A percentile compares a stretch with the other conserved stretches of the same genome.
These are phyloP conservation scores for Elysia crispata DNA, from an alignment of 2,888 invertebrate species.

Conservation along the genomic window DNA sequence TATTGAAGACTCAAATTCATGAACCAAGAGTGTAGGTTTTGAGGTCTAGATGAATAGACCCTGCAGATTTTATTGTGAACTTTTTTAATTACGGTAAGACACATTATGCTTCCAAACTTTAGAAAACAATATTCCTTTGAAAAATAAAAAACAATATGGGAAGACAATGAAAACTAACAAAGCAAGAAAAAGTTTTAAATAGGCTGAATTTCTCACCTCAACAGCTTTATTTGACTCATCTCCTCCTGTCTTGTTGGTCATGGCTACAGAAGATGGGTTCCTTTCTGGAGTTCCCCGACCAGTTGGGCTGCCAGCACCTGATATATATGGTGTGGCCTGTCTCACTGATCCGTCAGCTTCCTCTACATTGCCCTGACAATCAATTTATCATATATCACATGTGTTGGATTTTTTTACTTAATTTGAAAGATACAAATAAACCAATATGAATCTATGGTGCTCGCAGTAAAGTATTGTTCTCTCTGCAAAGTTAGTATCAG, in stretches of 20 bases:
- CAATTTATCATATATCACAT: too few relatives aligned
- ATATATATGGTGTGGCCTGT: conserved; percentile 57
- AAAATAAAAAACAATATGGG: neutral
- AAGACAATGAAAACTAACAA: neutral
- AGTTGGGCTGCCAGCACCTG: conserved; percentile 55
- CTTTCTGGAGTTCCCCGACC: conserved; percentile 58
- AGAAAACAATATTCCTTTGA: neutral
- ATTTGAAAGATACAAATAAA: neutral
- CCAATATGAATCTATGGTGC: too few relatives aligned
- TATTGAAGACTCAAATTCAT: too few relatives aligned
- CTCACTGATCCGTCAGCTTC: conserved; percentile 62
- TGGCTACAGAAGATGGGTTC: conserved; percentile 66
- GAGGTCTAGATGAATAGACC: too few relatives aligned
- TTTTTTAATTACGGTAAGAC: too few relatives aligned
- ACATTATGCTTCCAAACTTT: neutral
- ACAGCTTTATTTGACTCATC: conserved; percentile 56
- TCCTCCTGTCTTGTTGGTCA: conserved; percentile 64
- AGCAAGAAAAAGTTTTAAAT: neutral
- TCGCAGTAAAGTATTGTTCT: too few relatives aligned
- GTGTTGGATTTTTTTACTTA: neutral
- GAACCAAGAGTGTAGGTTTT: too few relatives aligned
- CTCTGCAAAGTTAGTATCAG: too few relatives aligned
- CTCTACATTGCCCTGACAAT: conserved; percentile 62
- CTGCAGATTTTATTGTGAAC: too few relatives aligned
- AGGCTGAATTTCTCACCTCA: conserved; percentile 50